Conservation (phyloP, 2,888 invertebrate species). For the Hirtodrosophila alboralis region DNA sequence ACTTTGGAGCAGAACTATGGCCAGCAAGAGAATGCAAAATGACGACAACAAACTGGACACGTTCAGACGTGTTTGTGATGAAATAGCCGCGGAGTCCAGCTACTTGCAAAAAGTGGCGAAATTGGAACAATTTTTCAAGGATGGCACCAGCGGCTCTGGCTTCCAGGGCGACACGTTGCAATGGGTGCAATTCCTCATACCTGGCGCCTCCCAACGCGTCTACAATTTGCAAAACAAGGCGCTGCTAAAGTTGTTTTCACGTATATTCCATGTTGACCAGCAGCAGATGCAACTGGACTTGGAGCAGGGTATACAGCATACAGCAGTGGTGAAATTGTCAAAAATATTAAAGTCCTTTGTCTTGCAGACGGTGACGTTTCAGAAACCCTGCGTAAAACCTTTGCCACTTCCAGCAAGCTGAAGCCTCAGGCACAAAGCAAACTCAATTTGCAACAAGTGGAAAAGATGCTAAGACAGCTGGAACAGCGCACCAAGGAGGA, state of each 20-base stretch:
- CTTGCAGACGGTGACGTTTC: slow-evolving; percentile 89
- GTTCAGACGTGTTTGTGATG: slow-evolving; percentile 91
- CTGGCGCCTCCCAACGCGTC: slow-evolving; percentile 91
- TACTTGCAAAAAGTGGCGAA: slow-evolving; percentile 92
- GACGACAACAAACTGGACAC: slow-evolving; percentile 90
- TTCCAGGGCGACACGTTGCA: slow-evolving; percentile 91
- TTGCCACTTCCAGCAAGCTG: slow-evolving; percentile 87
- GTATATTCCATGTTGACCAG: slow-evolving; percentile 89
- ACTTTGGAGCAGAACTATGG: slow-evolving; percentile 37
- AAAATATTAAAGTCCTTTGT: not conserved
- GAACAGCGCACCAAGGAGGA: slow-evolving; percentile 93
- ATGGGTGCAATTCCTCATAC: slow-evolving; percentile 93
- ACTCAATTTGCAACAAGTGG: slow-evolving; percentile 90
- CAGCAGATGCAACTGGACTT: slow-evolving; percentile 93
- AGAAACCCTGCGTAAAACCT: slow-evolving; percentile 92
- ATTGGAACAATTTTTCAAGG: slow-evolving; percentile 88
- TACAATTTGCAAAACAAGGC: slow-evolving; percentile 97
- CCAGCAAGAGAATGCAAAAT: slow-evolving; percentile 39
- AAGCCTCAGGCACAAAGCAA: slow-evolving; percentile 88
- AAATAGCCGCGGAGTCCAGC: slow-evolving; percentile 90
- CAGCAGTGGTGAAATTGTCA: not conserved
- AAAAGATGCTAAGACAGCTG: slow-evolving; percentile 90
- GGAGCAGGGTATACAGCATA: slow-evolving; percentile 87
- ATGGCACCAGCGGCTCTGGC: slow-evolving; percentile 86
- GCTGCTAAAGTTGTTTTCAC: slow-evolving; percentile 93